Base-by-base conservation (phyloP, 1,140 invertebrate genomes). In the Drosophila nigromelanica region DNA sequence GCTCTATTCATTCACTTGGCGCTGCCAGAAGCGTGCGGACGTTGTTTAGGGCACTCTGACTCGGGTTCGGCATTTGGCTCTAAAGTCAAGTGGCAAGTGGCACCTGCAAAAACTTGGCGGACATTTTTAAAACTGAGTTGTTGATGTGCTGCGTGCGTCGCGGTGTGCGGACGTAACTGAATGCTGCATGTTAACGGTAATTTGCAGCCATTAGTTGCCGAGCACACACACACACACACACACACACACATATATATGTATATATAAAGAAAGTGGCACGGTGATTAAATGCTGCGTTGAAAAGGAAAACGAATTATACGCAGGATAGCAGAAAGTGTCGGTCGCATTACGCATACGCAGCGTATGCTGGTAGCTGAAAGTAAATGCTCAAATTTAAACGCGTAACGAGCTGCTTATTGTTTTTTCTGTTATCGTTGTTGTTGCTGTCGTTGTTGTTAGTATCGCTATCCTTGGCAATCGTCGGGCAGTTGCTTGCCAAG, bases 131-230 rank as follows among this genome's bases (percentile, higher is more conserved):
- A 55, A 77, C 40, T 50, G 45, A 51, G 47, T 67, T 56, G 51
- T 51, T 51, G 70, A 71, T 39, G 67, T 63, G 42, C 10, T 67
- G 52, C 54, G 62, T 37, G 33, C 14, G 42, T 8, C 40, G 43
- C 21, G 42, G 42, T 43, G 79, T 68, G 69, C 64, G 50, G 68
- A 59, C 56, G 61, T 35, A 52, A 69, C 33, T 60, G 69, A 66
- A 72, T 72, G 69, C 52, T 66, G 61, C 69, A 64, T 69, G 80
- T 73, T 79, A 83, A 73, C 80, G 80, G 76, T 85, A 85, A 85
- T 83, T 83, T 85, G 80, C 80, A 85, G 80, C 78, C 80, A 85
- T 83, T 83, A 83, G 80, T 66, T 82, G 66, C 11, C 40, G n/a
- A n/a, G 35, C 54, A 67, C 21, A 68, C 40, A 33, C 27, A 58